Conservation (phyloP, 2,113 vertebrate genomes). For the Clinocottus analis region DNA sequence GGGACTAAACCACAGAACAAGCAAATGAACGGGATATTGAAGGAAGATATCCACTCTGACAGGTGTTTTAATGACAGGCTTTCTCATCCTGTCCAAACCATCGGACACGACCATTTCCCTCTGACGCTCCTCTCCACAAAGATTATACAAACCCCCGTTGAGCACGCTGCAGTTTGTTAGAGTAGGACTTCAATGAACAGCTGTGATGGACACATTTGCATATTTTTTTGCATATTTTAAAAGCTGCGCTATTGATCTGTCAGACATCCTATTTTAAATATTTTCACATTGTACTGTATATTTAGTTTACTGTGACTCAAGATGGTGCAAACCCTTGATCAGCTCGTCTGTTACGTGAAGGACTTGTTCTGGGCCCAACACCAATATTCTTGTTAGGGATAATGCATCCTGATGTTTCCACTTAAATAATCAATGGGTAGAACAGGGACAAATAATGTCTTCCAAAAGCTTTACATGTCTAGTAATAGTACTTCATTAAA, state of each 20-base stretch:
- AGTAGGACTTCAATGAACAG: neutral
- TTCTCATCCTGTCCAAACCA: conserved; percentile 7
- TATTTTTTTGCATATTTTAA: neutral
- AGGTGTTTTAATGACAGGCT: neutral
- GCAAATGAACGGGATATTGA: neutral
- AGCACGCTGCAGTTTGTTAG: neutral
- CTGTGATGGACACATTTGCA: neutral
- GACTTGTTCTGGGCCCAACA: neutral
- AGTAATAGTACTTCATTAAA: neutral
- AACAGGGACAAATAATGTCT: neutral
- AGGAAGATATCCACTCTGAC: neutral
- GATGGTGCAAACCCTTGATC: neutral
- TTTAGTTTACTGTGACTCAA: neutral
- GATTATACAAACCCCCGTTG: neutral
- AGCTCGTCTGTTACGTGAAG: neutral
- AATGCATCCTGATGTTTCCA: too few species aligned
- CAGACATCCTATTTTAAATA: neutral
- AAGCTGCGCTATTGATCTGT: neutral
- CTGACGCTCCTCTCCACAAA: neutral
- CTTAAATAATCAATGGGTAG: too few species aligned
- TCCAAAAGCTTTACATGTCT: neutral
- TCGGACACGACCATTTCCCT: neutral
- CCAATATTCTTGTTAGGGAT: neutral
- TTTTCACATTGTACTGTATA: neutral
- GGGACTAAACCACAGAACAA: neutral